These are phyloP conservation scores for Cantharis rustica DNA, from an alignment of 2,888 invertebrate genomes.

Conservation along the genomic window DNA sequence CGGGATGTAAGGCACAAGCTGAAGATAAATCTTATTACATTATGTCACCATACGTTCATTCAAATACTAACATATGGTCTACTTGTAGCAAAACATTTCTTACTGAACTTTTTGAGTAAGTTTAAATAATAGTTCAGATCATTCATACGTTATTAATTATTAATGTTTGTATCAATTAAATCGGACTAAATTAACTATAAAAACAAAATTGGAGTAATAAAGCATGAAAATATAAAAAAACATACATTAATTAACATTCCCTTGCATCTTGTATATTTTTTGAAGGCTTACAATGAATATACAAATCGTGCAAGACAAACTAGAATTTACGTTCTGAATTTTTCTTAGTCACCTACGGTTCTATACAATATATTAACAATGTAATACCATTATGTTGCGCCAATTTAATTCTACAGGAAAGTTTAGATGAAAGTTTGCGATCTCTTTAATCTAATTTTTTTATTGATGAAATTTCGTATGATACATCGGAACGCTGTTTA, in stretches of 20 bases:
- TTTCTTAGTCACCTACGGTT: neutral
- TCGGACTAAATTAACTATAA: neutral
- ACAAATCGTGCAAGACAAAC: neutral
- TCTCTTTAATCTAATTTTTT: neutral
- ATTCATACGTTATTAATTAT: neutral
- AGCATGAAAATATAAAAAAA: neutral
- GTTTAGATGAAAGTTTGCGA: neutral
- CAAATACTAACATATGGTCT: constrained; percentile 62
- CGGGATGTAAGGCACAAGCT: constrained; percentile 55
- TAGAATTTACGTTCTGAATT: neutral
- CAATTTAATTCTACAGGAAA: neutral
- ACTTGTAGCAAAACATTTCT: constrained; percentile 62
- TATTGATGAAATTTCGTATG: too few relatives aligned
- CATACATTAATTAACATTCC: neutral
- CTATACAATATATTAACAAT: neutral
- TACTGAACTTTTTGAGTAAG: constrained; percentile 64
- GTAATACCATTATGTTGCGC: neutral
- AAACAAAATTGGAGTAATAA: neutral
- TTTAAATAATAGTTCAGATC: neutral
- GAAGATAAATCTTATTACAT: constrained; percentile 60
- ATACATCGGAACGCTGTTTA: too few relatives aligned
- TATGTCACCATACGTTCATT: constrained; percentile 64
- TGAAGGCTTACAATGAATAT: neutral
- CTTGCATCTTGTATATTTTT: neutral
- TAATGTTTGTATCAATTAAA: neutral